Percentiles rank a stretch among this genome's conserved stretches.
These are phyloP conservation scores for Mola mola DNA, from an alignment of 2,113 vertebrate species.

Conservation along the genomic window DNA sequence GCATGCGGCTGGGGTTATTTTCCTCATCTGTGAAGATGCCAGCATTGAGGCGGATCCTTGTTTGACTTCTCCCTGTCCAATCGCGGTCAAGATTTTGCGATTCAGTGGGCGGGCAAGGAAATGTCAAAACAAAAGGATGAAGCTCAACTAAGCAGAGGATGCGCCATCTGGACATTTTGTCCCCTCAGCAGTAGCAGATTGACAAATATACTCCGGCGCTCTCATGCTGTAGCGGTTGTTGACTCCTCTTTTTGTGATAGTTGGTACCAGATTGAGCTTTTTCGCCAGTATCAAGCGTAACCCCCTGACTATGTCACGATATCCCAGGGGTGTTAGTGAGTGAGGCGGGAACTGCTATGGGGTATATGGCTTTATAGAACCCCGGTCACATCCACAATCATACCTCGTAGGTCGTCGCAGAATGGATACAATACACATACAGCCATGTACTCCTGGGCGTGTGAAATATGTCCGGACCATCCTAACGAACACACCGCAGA, in stretches of 20 bases:
- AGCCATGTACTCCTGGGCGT: slow-evolving; percentile 8
- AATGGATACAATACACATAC: slow-evolving; percentile 11
- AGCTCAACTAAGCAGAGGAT: slow-evolving; percentile 5
- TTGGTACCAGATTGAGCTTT: slow-evolving; percentile 43
- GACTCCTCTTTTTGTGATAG: slow-evolving; percentile 39
- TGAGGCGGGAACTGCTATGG: slow-evolving; percentile 30
- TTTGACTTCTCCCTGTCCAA: slow-evolving; percentile 21
- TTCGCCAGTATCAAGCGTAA: slow-evolving; percentile 47
- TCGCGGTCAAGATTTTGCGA: slow-evolving; percentile 21
- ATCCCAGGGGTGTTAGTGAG: slow-evolving; percentile 55
- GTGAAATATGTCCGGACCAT: slow-evolving; percentile 18
- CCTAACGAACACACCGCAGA: slow-evolving; percentile 37
- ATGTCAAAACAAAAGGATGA: slow-evolving; percentile 35
- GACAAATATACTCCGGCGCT: slow-evolving; percentile 13
- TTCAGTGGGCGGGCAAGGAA: slow-evolving; percentile 24
- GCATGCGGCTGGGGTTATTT: slow-evolving; percentile 3
- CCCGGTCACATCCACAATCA: slow-evolving; percentile 30
- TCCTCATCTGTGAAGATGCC: slow-evolving; percentile 47
- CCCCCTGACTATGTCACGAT: slow-evolving; percentile 61
- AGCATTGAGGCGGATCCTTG: slow-evolving; percentile 25
- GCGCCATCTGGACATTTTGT: slow-evolving; percentile 31
- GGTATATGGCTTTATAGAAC: slow-evolving; percentile 58
- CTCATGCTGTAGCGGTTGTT: slow-evolving; percentile 22
- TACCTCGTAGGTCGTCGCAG: slow-evolving; percentile 21
- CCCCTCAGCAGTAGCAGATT: slow-evolving; percentile 15